Conservation (phyloP, 2,888 invertebrate species). For the Xestia ashworthii region DNA sequence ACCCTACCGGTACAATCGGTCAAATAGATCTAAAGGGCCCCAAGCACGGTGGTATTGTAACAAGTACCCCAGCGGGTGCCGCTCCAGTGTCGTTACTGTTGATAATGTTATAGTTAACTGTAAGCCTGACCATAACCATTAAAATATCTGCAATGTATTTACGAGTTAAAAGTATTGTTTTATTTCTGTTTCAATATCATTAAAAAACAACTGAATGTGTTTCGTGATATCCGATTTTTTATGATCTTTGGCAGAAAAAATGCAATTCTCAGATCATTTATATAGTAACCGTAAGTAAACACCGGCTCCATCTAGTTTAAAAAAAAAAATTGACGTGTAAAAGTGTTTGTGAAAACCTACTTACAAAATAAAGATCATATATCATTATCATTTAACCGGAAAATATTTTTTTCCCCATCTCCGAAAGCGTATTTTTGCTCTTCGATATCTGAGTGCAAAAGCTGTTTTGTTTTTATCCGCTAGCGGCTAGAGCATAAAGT, state of each 20-base stretch:
- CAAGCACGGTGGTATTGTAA: constrained; percentile 49
- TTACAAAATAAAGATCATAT: too few relatives aligned
- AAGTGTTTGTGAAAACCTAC: too few relatives aligned
- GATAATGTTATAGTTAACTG: constrained; percentile 20
- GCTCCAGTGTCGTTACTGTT: constrained; percentile 8
- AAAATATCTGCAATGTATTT: not conserved
- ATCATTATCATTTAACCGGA: too few relatives aligned
- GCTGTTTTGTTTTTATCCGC: too few relatives aligned
- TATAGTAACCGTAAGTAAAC: too few relatives aligned
- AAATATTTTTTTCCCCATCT: too few relatives aligned
- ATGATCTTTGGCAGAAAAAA: not conserved
- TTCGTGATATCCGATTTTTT: not conserved
- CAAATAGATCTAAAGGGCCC: not conserved
- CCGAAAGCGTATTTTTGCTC: too few relatives aligned
- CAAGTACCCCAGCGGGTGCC: not conserved
- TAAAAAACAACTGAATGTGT: not conserved
- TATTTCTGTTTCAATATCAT: not conserved
- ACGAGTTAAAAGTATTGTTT: not conserved
- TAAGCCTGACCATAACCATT: constrained; percentile 37
- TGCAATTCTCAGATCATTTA: not conserved
- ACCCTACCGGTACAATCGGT: constrained; percentile 28
- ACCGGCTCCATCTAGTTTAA: too few relatives aligned
- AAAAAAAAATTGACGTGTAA: too few relatives aligned
- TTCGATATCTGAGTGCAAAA: too few relatives aligned
- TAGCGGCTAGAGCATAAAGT: too few relatives aligned